phyloP scores from a whole-genome alignment of 2,888 invertebrate species.

The Thyatira batis region DNA sequence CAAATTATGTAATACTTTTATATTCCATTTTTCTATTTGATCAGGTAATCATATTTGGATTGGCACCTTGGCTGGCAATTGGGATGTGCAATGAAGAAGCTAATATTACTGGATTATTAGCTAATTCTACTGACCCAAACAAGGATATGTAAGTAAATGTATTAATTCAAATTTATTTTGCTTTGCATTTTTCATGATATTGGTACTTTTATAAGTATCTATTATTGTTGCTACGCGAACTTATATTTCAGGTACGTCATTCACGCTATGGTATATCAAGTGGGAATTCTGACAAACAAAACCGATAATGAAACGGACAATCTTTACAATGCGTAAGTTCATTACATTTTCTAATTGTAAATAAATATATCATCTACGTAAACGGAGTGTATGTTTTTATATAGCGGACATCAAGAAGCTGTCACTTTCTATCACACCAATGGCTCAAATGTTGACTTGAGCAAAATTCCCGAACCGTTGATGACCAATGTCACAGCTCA shows the following conservation, averaged over 20 bases:
- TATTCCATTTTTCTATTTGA: no score
- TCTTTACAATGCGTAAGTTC: slow-evolving; percentile 42
- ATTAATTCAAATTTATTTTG: not conserved
- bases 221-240: not conserved
- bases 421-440: slow-evolving; percentile 63
- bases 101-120: slow-evolving; percentile 19
- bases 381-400: no score
- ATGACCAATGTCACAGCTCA: slow-evolving; percentile 69
- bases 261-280: slow-evolving; percentile 70
- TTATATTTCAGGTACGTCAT: slow-evolving; percentile 61
- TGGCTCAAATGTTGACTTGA: slow-evolving; percentile 58
- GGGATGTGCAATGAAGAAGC: slow-evolving; percentile 8
- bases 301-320: slow-evolving; percentile 46
- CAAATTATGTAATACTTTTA: no score
- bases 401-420: slow-evolving; percentile 64
- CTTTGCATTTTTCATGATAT: not conserved
- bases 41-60: slow-evolving; percentile 15
- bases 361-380: no score
- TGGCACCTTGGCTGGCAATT: slow-evolving; percentile 12
- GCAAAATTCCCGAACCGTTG: slow-evolving; percentile 51
- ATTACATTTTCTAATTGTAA: no score
- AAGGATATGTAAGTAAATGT: slow-evolving; percentile 55
- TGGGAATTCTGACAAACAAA: slow-evolving; percentile 68
- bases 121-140: slow-evolving; percentile 36
- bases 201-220: not conserved